A percentile compares a stretch with the other conserved stretches of the same genome.
phyloP scores from a whole-genome alignment of 2,797 vertebrate species.

The Betta splendens region DNA sequence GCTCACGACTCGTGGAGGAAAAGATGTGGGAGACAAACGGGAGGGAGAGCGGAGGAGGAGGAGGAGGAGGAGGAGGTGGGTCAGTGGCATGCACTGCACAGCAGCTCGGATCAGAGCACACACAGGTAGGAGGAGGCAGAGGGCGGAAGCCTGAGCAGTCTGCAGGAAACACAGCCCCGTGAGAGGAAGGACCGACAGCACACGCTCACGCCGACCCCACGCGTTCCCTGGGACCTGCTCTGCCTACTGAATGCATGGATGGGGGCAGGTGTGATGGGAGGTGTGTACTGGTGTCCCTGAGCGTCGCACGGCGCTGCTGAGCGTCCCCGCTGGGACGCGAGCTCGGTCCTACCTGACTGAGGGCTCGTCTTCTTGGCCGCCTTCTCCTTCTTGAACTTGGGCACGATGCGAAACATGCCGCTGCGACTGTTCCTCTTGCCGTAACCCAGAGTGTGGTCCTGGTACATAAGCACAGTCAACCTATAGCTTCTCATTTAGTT shows the following conservation, averaged over 20 bases:
- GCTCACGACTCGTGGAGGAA: constrained; percentile 20
- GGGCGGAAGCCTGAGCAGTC: constrained; percentile 72
- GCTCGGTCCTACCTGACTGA: constrained; percentile 90
- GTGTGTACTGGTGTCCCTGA: too few relatives aligned
- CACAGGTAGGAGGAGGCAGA: constrained; percentile 57
- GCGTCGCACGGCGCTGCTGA: constrained; percentile 12
- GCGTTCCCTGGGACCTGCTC: too few relatives aligned
- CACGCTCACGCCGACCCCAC: constrained; percentile 13
- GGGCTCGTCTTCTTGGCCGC: constrained; percentile 89
- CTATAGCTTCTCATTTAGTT: constrained; percentile 80
- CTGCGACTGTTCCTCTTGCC: constrained; percentile 96
- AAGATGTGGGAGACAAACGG: constrained; percentile 22
- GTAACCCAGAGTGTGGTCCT: constrained; percentile 95
- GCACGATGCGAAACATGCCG: constrained; percentile 96
- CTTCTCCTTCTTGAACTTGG: constrained; percentile 99
- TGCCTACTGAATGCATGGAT: too few relatives aligned
- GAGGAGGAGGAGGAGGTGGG: constrained; percentile 68
- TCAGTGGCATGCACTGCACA: constrained; percentile 82
- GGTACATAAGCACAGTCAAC: constrained; percentile 80
- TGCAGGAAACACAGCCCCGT: constrained; percentile 49
- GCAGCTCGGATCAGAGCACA: constrained; percentile 64
- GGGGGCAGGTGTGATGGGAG: not conserved
- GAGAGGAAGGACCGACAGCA: constrained; percentile 21
- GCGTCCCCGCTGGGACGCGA: too few relatives aligned
- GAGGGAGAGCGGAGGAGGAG: constrained; percentile 29